A percentile compares a stretch with the other conserved stretches of the same genome.
Conservation (phyloP, 2,888 invertebrate species). For the Conistra vaccinii region DNA sequence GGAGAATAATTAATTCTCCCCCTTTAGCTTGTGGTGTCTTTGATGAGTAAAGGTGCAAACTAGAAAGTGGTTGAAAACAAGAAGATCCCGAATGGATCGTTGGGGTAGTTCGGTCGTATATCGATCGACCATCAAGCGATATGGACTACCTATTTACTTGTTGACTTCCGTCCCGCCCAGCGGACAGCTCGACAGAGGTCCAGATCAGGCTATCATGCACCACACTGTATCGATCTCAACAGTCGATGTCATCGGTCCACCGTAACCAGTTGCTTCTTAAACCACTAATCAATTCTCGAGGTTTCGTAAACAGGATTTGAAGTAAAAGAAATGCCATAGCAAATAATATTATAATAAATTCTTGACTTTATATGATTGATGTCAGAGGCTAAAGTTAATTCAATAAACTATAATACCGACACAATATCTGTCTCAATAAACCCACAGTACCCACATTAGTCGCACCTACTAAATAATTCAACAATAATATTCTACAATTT, state of each 20-base stretch:
- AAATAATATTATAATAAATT: slow-evolving; percentile 23
- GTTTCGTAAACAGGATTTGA: slow-evolving; percentile 15
- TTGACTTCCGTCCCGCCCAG: not conserved
- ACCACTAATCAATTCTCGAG: too few species aligned
- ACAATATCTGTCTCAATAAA: slow-evolving; percentile 44
- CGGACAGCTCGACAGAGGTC: not conserved
- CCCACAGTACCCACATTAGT: slow-evolving; percentile 39
- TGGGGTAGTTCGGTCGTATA: too few species aligned
- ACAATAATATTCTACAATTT: slow-evolving; percentile 38
- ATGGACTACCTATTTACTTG: not conserved
- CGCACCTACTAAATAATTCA: slow-evolving; percentile 51
- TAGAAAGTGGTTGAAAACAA: not conserved
- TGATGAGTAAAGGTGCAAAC: not conserved
- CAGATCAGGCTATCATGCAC: not conserved
- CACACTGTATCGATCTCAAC: not conserved
- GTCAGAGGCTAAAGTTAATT: slow-evolving; percentile 40
- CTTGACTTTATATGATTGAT: slow-evolving; percentile 28
- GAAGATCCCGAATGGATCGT: not conserved
- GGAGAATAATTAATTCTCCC: not conserved
- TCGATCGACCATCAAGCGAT: too few species aligned
- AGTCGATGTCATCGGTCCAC: not conserved
- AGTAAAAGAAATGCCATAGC: not conserved
- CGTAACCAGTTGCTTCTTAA: not conserved
- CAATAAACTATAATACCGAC: slow-evolving; percentile 14
- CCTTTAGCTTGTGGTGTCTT: not conserved